Evolutionary conservation across 2,888 invertebrate genomes (phyloP), one percentile per base, ranked within the genome.

Genomic region (Clepsis dumicolana): DNA sequence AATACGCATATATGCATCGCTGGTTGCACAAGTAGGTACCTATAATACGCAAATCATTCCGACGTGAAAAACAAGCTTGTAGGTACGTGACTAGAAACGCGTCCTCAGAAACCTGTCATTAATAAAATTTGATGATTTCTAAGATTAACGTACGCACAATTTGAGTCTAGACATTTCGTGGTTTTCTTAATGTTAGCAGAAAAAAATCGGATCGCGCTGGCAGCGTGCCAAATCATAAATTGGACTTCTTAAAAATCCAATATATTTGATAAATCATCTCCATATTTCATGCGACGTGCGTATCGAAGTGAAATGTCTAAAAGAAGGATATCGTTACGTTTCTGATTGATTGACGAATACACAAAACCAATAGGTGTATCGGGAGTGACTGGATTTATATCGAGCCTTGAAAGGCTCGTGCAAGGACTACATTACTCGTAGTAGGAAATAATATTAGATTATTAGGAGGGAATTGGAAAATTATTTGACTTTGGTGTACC

Each of bases 321-420:
- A 61, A 32, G 48, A 48, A 60, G 61, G 53, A 61, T 16, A 54
- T 53, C 66, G 53, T 66, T 60, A 25, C 62, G 16, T 44, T 35
- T 16, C 21, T 62, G 62, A 67, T 62, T 62, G 62, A 67, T 62
- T 48, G 50, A 62, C 54, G 35, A 24, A 8, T 38, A 50, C 48
- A 38, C 38, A 62, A 62, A 67, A 38, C 50, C 67, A 62, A 62
- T 67, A 66, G 52, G 65, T n/a, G n/a, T 32, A 62, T 25, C 50
- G 48, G 12, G 48, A 64, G 64, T 38, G 48, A 48, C 48, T 48
- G 21, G 12, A 21, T 48, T 48, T 52, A 52, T 52, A 52, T 27
- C 7, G 25, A 24, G 27, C n/a, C 8, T 2, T 12, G 52, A 52
- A 8, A 25, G 7, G n/a, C 52, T 52, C n/a, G n/a, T 27, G 52